phyloP scores from a whole-genome alignment of 2,113 vertebrate genomes.

The Petaurus breviceps region DNA sequence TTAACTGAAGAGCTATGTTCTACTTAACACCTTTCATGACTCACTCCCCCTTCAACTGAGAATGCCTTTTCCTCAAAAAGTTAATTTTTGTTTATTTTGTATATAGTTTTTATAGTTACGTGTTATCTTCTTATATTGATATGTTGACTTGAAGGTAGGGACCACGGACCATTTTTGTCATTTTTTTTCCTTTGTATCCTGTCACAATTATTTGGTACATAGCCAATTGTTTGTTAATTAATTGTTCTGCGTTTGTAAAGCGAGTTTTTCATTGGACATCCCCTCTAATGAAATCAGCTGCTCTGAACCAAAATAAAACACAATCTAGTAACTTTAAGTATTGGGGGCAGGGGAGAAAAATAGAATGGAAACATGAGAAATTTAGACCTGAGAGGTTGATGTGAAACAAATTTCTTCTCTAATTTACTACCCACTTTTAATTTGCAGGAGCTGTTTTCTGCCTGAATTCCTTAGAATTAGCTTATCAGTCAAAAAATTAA shows the following conservation, averaged over 20 bases:
- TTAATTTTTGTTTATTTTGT: no score
- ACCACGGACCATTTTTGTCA: not conserved
- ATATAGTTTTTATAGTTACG: not conserved
- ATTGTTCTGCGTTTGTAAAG: not conserved
- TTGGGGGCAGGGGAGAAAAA: not conserved
- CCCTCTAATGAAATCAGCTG: not conserved
- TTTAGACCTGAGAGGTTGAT: not conserved
- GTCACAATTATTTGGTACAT: not conserved
- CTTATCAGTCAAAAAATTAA: not conserved
- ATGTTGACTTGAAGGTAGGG: not conserved
- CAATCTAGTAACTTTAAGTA: not conserved
- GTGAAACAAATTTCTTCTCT: not conserved
- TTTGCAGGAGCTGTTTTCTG: not conserved
- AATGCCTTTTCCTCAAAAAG: no score
- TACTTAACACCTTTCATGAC: not conserved
- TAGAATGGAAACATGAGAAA: not conserved
- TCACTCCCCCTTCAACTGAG: no score
- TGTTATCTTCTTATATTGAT: not conserved
- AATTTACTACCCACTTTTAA: not conserved
- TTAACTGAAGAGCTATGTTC: not conserved
- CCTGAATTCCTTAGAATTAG: not conserved
- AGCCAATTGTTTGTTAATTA: not conserved
- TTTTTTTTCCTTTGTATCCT: not conserved
- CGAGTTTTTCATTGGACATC: not conserved
- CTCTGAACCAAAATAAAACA: not conserved